Evolutionary conservation across 2,797 vertebrate species (phyloP), one percentile per base, ranked within the genome.

Genomic region (Lacerta bilineata): DNA sequence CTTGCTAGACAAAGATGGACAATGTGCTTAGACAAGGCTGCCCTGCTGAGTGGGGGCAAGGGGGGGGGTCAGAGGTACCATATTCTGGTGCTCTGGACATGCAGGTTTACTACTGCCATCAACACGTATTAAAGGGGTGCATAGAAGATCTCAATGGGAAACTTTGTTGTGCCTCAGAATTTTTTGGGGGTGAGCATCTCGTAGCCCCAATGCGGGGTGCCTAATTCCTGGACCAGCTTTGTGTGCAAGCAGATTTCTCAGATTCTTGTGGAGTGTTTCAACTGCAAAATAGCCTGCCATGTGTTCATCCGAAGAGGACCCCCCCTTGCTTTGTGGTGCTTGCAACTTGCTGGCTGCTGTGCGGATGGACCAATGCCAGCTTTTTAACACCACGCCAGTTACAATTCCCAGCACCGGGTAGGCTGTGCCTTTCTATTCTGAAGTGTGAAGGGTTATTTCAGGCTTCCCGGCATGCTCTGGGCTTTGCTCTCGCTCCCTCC

Each of bases 381-480:
- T 61, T 93, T 84, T 94, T 93, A 91, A 75, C 82, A 91, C 69
- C 5, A 15, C 86, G 61, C 91, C 85, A 43, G 68, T 89, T 93
- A 43, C 20, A 43, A 15, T 91, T 94, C 90, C 91, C 82, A 68
- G 1, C 82, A 86, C 91, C 90, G 88, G 85, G 88, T 80, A 2
- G 90, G 86, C 86, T 87, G 71, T 66, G 74, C 91, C 80, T 64
- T 93, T 91, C 29, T 91, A 23, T 94, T 92, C 91, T 27, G n/a
- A 92, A 91, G 87, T 15, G 87, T 72, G 87, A 79, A 87, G 90
- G 83, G 86, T 82, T 94, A 94, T 95, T 95, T 95, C 92, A 94
- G 92, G 94, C 89, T 92, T 89, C 90, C 93, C 84, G 17, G 75
- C 74, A 46, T 77, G 33, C 83, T 87, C n/a, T 88, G 84, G 87